These are phyloP conservation scores for Rhizoglyphus robini DNA, from an alignment of 1,140 invertebrate species.

Conservation along the genomic window DNA sequence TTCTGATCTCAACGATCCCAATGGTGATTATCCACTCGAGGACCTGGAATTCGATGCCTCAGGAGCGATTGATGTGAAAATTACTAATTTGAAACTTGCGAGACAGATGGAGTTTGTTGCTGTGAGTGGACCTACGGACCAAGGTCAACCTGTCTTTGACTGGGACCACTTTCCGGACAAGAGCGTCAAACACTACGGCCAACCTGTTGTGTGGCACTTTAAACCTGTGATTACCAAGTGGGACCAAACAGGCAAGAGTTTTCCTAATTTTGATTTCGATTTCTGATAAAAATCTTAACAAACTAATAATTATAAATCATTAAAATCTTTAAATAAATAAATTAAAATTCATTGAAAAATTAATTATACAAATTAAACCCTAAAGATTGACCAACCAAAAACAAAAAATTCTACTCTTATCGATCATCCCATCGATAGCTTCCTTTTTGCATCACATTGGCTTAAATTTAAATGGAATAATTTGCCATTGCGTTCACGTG, in stretches of 20 bases:
- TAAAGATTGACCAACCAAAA: no score
- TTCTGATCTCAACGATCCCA: slow-evolving; percentile 23
- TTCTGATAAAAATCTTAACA: no score
- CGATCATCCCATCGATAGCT: no score
- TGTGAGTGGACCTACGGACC: neutral
- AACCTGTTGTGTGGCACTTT: neutral
- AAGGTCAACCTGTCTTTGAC: no score
- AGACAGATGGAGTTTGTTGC: neutral
- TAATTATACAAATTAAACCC: no score
- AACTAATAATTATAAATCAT: no score
- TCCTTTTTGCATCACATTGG: no score
- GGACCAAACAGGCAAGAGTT: neutral
- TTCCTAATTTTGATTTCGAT: neutral
- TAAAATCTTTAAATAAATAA: no score
- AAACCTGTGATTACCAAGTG: neutral
- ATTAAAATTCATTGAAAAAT: no score
- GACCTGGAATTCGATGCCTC: neutral
- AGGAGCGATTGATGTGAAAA: slow-evolving; percentile 17
- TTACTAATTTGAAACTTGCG: neutral
- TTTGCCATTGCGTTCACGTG: no score
- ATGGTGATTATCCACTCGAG: slow-evolving; percentile 20
- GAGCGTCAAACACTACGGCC: neutral
- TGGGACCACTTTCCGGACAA: neutral
- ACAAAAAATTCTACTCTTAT: no score
- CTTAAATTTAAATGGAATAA: no score